Evolutionary conservation across 2,888 invertebrate genomes (phyloP).

Genomic region (Brenthis daphne): DNA sequence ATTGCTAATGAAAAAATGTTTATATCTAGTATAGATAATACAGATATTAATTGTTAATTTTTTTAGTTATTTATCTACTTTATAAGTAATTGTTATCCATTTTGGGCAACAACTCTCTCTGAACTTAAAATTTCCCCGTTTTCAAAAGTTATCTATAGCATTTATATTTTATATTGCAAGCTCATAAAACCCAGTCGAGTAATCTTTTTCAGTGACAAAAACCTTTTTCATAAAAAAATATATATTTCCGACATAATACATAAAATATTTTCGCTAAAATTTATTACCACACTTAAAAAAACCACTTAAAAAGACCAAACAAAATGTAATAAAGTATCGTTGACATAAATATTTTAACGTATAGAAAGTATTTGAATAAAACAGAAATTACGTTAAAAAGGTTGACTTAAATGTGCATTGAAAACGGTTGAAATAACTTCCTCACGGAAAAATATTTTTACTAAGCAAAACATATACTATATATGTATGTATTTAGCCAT

Average conservation of each 20-base stretch:
- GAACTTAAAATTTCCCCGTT: too few species aligned
- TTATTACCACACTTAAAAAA: constrained; percentile 17
- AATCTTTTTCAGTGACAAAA: background rate
- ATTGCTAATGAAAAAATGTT: too few species aligned
- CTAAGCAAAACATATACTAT: too few species aligned
- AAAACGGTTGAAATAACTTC: constrained; percentile 1
- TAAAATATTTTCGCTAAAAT: constrained; percentile 7
- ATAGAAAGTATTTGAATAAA: constrained; percentile 14
- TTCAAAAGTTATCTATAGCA: too few species aligned
- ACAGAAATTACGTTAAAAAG: background rate
- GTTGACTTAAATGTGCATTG: constrained; percentile 7
- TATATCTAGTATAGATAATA: too few species aligned
- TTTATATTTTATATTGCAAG: too few species aligned
- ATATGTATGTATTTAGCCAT: too few species aligned
- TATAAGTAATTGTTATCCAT: too few species aligned
- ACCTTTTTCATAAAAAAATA: background rate
- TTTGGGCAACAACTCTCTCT: too few species aligned
- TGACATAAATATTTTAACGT: constrained; percentile 3
- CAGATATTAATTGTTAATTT: too few species aligned
- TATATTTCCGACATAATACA: constrained; percentile 6
- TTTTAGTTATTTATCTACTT: too few species aligned
- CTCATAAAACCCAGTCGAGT: too few species aligned
- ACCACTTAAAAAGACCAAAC: constrained; percentile 11
- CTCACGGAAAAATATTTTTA: background rate
- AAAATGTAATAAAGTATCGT: constrained; percentile 17